Evolutionary conservation across 2,113 vertebrate species (phyloP), one percentile per base, ranked within the genome.

Genomic region (Nothobranchius furzeri): DNA sequence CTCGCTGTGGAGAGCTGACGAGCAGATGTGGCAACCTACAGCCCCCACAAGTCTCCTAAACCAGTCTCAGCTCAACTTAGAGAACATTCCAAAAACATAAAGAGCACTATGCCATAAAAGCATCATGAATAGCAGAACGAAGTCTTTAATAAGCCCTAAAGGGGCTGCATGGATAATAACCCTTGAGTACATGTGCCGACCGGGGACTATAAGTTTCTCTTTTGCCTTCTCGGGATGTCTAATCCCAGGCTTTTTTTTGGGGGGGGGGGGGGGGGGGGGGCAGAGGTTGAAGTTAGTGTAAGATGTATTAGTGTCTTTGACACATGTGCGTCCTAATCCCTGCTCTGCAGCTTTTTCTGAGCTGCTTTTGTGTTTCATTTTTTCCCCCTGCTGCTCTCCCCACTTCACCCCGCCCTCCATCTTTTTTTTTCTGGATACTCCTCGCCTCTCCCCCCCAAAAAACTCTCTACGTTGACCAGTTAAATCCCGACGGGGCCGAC

Each of bases 241-340:
- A 95, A 96, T 95, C 94, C 94, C 87, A 90, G 90, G 93, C 94
- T 95, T 94, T 20, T 20, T 20, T 20, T 20, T 95, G 64, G 61
- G 78, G 1, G 57, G 62, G 54, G 25, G 53, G 54, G 7, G 15
- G 53, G 15, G 70, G 60, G 50, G 53, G 54, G 75, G 78, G 60
- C 35, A 83, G 93, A 69, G 70, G 92, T 89, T 93, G 92, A 94
- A 95, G 93, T 96, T 85, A 63, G 83, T 76, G 94, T 94, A 94
- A 93, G 93, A 94, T 96, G 94, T 93, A 94, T 95, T 95, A 94
- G 93, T 94, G 94, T 95, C 94, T 91, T 89, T 92, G 89, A 95
- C 95, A 94, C 95, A 96, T 95, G 94, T 95, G 95, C 91, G 72
- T 68, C 88, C 93, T 95, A 96, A 96, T 95, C 95, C 95, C 92